Percentiles rank a stretch among this genome's conserved stretches.
Evolutionary conservation across 2,888 invertebrate genomes (phyloP).

Genomic region (Athalia rosae): DNA sequence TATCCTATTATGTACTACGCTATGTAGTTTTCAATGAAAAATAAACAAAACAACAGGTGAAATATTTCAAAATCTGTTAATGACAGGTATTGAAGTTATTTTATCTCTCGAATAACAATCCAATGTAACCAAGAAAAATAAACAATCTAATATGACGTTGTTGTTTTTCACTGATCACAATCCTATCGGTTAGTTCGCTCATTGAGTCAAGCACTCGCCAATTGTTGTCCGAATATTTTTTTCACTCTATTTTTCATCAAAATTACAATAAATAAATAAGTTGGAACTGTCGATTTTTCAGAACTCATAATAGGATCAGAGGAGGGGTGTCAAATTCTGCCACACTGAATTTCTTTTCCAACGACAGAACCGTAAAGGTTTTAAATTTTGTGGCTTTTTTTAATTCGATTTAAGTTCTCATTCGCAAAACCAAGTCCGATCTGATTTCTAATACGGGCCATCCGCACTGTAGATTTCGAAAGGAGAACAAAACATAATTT

Average conservation of each 20-base stretch:
- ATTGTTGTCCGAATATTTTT: neutral
- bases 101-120: constrained; percentile 11
- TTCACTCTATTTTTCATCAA: neutral
- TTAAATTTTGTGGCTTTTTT: neutral
- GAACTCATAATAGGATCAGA: neutral
- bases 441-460: too few species aligned
- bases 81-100: constrained; percentile 17
- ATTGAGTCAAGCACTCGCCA: neutral
- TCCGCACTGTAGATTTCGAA: too few species aligned
- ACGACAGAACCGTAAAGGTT: constrained; percentile 1
- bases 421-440: neutral
- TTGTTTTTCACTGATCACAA: constrained; percentile 39
- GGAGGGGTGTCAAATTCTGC: too few species aligned
- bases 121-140: constrained; percentile 35
- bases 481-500: constrained; percentile 29
- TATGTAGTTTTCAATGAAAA: constrained; percentile 2
- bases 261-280: neutral
- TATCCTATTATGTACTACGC: constrained; percentile 23
- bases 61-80: constrained; percentile 22
- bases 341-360: neutral
- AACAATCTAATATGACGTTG: constrained; percentile 27
- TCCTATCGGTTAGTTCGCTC: constrained; percentile 30
- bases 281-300: neutral
- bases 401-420: neutral
- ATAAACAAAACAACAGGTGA: neutral